Base-by-base conservation (phyloP, 1,140 invertebrate species). In the Drosophila saltans region DNA sequence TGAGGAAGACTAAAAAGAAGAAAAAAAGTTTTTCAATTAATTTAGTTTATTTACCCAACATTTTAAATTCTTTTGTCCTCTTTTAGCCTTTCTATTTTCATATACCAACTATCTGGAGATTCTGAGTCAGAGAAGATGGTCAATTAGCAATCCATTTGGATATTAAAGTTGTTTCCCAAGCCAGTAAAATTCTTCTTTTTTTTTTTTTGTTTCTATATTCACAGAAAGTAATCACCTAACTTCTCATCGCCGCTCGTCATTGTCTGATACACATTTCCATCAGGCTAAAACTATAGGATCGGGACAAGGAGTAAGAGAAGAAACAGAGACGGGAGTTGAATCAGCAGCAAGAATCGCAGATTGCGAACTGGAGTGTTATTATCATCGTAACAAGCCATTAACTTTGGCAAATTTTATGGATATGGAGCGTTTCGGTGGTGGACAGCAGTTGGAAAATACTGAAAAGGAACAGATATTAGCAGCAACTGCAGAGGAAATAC, bases 381-480 rank as follows among this genome's bases (percentile, higher is more conserved):
- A 76, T 30, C 45, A 73, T 61, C 74, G 56, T 24, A 56, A 68
- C 56, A 66, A 43, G 43, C 70, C 74, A 3, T 40, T 76, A 0
- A 76, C 74, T 0, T 9, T 76, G 43, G 74, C 55, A 7, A 72
- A 56, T 30, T 76, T 76, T 43, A 65, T 76, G 65, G 61, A 73
- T 41, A 21, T 73, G 56, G 56, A 61, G 1, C 43, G 9, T 9
- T 62, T 62, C 5, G 11, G 8, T 71, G 45, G 45, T 71, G 45
- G 45, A 9, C 21, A 52, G 2, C n/a, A 64, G 8, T 7, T 33
- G 28, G 2, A 4, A 33, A 11, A 1, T 16, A 16, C 16, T 7
- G n/a, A 33, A n/a, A 5, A 7, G 55, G 10, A 57, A 11, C 45
- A 36, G 41, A 45, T 10, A n/a, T 4, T 10, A 45, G 9, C 16